Base-by-base conservation (phyloP, 1,140 invertebrate species). In the Asobara japonica region DNA sequence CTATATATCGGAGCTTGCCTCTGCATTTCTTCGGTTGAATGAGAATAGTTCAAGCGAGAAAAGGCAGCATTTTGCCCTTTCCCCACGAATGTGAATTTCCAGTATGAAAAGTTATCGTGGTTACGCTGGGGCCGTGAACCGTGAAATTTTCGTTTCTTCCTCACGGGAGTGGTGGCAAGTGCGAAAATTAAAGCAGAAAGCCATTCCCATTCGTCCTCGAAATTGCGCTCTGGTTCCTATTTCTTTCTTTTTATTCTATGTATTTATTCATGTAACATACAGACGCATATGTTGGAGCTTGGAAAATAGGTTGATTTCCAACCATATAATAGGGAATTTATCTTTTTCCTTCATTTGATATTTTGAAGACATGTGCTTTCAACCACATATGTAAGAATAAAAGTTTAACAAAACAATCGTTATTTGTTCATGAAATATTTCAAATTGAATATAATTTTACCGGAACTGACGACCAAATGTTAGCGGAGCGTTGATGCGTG, bases 21-120 rank as follows among this genome's bases (percentile, higher is more conserved):
- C 27, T 27, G n/a, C 25, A 62, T 62, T 62, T 62, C 60, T 62
- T 62, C 31, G 60, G 60, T 62, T 62, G 29, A 64, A 70, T 45
- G 25, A 62, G 36, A 45, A 70, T 62, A 70, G 48, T 36, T 64
- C 69, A 62, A 62, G 60, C 31, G 60, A 16, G n/a, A 62, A 62
- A 62, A 62, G 60, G 5, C 29, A 62, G 3, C 29, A 62, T 62
- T 62, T 62, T 30, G 27, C 4, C 11, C 11, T 29, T 25, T 27
- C 29, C n/a, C 11, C n/a, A 16, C 20, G 5, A 62, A 31, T 30
- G 25, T 62, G 60, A 62, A 62, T 62, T 62, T 62, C 7, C 60
- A 31, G n/a, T 29, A 30, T 70, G 31, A 18, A 70, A 64, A 70
- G 22, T 70, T 64, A 70, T 69, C 30, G 67, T 18, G 51, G 67